phyloP scores from a whole-genome alignment of 2,113 vertebrate species.

The Crotalus horridus region DNA sequence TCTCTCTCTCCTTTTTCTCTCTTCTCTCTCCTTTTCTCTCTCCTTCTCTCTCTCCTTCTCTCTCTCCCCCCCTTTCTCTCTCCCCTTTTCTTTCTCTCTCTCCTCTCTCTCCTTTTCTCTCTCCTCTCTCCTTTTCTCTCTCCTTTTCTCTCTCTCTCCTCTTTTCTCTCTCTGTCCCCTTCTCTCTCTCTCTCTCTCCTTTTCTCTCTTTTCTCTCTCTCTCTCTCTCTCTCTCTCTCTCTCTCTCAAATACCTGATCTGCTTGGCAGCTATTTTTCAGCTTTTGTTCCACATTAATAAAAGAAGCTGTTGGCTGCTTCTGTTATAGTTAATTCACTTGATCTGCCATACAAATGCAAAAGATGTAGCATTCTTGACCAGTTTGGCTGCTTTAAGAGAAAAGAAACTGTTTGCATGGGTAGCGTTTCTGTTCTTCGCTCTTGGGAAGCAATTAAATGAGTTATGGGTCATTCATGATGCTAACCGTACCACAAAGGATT shows the following conservation, averaged over 20 bases:
- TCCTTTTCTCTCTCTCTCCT: no score
- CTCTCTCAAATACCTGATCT: background rate
- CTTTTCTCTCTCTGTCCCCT: no score
- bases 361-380: background rate
- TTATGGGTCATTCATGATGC: constrained; percentile 38
- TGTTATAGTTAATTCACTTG: constrained; percentile 42
- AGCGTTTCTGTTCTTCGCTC: background rate
- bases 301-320: constrained; percentile 14
- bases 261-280: background rate
- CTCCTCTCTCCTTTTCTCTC: no score
- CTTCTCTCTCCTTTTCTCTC: background rate
- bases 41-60: background rate
- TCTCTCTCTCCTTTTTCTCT: no score
- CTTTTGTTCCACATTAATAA: background rate
- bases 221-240: background rate
- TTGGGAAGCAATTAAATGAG: constrained; percentile 14
- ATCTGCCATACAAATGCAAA: constrained; percentile 37
- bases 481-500: constrained; percentile 38
- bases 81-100: no score
- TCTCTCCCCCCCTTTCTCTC: no score
- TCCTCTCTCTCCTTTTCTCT: no score
- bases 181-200: no score
- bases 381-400: constrained; percentile 21
- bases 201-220: no score
- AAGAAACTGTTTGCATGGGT: background rate